Conservation (phyloP, 1,140 invertebrate species). For the Charaxes varanes region DNA sequence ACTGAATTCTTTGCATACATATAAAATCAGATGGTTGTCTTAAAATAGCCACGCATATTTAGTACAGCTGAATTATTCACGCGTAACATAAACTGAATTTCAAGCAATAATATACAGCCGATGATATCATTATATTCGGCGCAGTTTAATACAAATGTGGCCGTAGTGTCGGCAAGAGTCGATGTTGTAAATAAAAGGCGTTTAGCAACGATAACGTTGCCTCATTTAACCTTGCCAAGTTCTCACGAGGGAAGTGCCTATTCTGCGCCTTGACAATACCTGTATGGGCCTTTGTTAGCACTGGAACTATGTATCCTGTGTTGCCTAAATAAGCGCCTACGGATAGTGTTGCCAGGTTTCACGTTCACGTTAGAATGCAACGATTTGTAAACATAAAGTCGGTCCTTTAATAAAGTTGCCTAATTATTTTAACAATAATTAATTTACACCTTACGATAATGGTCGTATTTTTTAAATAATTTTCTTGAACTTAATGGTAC, state of each 20-base stretch:
- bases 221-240: constrained; percentile 69
- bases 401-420: too few species aligned
- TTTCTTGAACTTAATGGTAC: too few species aligned
- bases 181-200: constrained; percentile 66
- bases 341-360: constrained; percentile 3
- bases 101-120: neutral
- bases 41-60: too few species aligned
- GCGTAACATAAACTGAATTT: neutral
- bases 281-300: constrained; percentile 64
- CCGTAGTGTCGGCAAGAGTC: constrained; percentile 60
- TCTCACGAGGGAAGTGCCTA: constrained; percentile 72
- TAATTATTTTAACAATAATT: too few species aligned
- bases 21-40: too few species aligned
- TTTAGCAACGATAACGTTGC: constrained; percentile 72
- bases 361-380: neutral
- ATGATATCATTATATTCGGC: constrained; percentile 19
- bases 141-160: constrained; percentile 50
- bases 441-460: too few species aligned
- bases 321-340: constrained; percentile 44
- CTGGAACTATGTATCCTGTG: constrained; percentile 58
- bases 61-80: too few species aligned
- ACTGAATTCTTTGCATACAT: too few species aligned
- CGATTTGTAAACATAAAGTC: too few species aligned
- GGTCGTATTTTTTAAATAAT: too few species aligned
- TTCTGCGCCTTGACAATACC: constrained; percentile 72